phyloP scores from a whole-genome alignment of 1,140 invertebrate genomes.

The Ridgeia piscesae region DNA sequence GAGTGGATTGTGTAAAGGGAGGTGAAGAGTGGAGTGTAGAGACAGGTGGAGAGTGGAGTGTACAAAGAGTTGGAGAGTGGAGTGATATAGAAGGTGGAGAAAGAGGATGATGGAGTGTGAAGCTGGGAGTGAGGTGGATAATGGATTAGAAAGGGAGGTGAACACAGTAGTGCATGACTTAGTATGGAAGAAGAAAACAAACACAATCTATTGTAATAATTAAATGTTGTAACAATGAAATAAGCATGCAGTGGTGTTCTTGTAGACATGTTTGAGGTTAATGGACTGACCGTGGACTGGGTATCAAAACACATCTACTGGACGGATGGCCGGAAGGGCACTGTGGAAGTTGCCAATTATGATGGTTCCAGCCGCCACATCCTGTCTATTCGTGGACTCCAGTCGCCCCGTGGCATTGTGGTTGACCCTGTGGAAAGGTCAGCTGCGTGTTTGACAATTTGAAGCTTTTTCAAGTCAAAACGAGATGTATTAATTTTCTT shows the following conservation, averaged over 20 bases:
- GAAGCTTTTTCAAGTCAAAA: no score
- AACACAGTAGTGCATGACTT: no score
- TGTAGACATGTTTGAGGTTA: constrained; percentile 72
- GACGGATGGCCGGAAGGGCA: constrained; percentile 85
- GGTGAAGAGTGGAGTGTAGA: no score
- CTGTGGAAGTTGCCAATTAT: constrained; percentile 84
- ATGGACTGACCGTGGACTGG: constrained; percentile 90
- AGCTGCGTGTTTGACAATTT: not conserved
- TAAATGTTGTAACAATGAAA: not conserved
- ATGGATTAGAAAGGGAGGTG: no score
- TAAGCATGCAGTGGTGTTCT: not conserved
- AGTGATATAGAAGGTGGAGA: no score
- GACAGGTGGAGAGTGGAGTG: no score
- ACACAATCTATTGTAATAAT: not conserved
- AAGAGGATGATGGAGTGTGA: no score
- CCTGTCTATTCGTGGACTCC: constrained; percentile 72
- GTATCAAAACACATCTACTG: constrained; percentile 87
- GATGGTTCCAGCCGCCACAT: constrained; percentile 71
- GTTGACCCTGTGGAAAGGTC: constrained; percentile 82
- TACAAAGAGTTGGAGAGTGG: no score
- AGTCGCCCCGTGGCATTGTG: constrained; percentile 87
- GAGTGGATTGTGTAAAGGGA: no score
- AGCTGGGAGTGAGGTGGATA: no score
- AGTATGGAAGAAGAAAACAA: no score
- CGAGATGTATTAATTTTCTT: no score